Conservation (phyloP, 2,797 vertebrate species). For the Enteromius argenteus region DNA sequence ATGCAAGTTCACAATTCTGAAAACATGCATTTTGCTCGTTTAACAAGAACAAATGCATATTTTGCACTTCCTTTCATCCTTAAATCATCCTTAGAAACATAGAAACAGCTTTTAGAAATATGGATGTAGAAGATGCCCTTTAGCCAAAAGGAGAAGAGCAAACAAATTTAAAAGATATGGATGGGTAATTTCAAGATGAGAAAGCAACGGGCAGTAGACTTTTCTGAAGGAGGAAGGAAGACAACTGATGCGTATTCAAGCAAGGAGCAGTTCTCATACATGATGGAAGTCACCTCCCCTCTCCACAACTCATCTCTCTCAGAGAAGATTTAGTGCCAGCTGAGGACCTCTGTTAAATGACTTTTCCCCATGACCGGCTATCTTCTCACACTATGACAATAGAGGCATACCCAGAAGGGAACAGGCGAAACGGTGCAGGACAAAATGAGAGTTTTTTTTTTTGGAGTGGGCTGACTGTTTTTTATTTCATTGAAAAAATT, state of each 20-base stretch:
- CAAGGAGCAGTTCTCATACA: slow-evolving; percentile 34
- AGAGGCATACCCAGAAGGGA: slow-evolving; percentile 26
- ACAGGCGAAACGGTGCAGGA: background rate
- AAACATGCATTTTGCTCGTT: background rate
- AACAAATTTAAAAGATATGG: background rate
- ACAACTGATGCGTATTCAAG: slow-evolving; percentile 10
- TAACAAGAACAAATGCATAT: background rate
- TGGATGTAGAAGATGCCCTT: background rate
- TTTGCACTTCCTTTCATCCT: background rate
- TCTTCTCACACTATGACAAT: slow-evolving; percentile 33
- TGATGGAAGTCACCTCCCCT: slow-evolving; percentile 23
- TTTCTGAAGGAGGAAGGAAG: background rate
- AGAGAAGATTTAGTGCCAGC: slow-evolving; percentile 57
- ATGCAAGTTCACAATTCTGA: background rate
- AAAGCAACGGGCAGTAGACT: slow-evolving; percentile 1
- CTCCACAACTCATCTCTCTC: slow-evolving; percentile 17
- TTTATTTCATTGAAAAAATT: background rate
- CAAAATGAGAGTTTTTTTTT: background rate
- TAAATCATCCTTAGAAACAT: background rate
- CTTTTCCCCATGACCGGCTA: slow-evolving; percentile 48
- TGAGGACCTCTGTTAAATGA: slow-evolving; percentile 43
- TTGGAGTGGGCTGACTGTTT: background rate
- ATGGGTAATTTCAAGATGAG: background rate
- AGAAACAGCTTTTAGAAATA: too few species aligned
- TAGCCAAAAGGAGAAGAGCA: background rate